These are phyloP conservation scores for Melanophora roralis DNA, from an alignment of 2,888 invertebrate genomes.

Conservation along the genomic window DNA sequence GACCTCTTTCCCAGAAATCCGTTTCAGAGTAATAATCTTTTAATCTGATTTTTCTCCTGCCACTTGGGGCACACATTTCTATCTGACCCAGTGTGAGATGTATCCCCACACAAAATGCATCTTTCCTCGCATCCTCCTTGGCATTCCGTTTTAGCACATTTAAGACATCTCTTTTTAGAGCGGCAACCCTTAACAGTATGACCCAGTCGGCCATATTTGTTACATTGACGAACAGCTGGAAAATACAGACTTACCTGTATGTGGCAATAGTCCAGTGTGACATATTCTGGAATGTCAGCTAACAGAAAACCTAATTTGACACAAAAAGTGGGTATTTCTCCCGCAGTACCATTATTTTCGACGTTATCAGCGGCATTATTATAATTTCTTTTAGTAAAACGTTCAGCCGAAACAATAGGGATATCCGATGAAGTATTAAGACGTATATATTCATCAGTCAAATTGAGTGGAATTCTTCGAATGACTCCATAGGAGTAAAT, in stretches of 20 bases:
- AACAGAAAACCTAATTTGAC: background rate
- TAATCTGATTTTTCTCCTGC: background rate
- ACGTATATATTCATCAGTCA: background rate
- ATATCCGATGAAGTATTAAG: background rate
- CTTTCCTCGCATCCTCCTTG: background rate
- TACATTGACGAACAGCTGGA: background rate
- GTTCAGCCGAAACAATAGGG: background rate
- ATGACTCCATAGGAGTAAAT: background rate
- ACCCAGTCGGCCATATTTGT: constrained; percentile 3
- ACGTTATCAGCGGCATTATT: too few species aligned
- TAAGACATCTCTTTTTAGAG: constrained; percentile 1
- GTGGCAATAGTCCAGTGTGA: background rate
- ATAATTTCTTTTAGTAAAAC: background rate
- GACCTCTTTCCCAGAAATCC: background rate
- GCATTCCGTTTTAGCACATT: background rate
- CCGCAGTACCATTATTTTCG: background rate
- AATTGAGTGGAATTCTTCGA: background rate
- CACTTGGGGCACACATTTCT: background rate
- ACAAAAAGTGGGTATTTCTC: background rate
- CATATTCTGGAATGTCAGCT: background rate
- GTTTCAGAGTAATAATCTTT: background rate
- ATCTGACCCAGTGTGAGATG: background rate
- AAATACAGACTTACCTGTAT: background rate
- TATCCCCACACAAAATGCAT: background rate
- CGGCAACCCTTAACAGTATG: background rate